Conservation (phyloP, 2,888 invertebrate genomes). For the Drosophila atroscutellata region DNA sequence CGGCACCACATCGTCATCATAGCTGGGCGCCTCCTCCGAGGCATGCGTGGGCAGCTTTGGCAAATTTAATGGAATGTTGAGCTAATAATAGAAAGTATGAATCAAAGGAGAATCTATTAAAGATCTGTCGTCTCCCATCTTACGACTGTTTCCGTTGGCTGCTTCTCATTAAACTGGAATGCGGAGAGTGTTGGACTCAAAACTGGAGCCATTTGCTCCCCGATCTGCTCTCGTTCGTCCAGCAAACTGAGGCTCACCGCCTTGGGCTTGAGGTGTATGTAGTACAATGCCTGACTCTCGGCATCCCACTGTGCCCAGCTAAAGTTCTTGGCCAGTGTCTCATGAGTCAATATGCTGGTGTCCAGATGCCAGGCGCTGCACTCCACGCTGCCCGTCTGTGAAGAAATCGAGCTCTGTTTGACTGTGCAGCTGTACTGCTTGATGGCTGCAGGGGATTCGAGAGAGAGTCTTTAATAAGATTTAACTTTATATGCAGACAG, state of each 20-base stretch:
- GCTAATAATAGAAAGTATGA: slow-evolving; percentile 84
- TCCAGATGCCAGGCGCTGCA: slow-evolving; percentile 86
- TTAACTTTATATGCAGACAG: not conserved
- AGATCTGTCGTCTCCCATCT: slow-evolving; percentile 60
- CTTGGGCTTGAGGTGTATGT: slow-evolving; percentile 91
- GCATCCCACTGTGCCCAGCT: slow-evolving; percentile 96
- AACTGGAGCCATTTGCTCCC: slow-evolving; percentile 83
- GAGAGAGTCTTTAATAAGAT: not conserved
- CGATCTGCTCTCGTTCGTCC: slow-evolving; percentile 88
- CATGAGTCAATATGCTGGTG: slow-evolving; percentile 86
- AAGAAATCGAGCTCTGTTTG: slow-evolving; percentile 72
- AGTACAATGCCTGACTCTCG: slow-evolving; percentile 90
- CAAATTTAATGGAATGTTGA: slow-evolving; percentile 93
- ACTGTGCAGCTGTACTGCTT: slow-evolving; percentile 83
- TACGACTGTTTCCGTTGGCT: slow-evolving; percentile 95
- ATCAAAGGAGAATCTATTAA: not conserved
- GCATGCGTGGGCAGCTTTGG: slow-evolving; percentile 88
- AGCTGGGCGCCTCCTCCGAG: slow-evolving; percentile 86
- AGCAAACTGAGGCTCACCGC: slow-evolving; percentile 88
- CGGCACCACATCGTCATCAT: slow-evolving; percentile 93
- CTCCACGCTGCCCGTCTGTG: slow-evolving; percentile 53
- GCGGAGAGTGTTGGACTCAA: slow-evolving; percentile 91
- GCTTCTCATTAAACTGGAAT: slow-evolving; percentile 93
- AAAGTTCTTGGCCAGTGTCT: slow-evolving; percentile 89
- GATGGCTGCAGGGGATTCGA: slow-evolving; percentile 46